Evolutionary conservation across 2,113 vertebrate genomes (phyloP).

Genomic region (Nesoenas mayeri): DNA sequence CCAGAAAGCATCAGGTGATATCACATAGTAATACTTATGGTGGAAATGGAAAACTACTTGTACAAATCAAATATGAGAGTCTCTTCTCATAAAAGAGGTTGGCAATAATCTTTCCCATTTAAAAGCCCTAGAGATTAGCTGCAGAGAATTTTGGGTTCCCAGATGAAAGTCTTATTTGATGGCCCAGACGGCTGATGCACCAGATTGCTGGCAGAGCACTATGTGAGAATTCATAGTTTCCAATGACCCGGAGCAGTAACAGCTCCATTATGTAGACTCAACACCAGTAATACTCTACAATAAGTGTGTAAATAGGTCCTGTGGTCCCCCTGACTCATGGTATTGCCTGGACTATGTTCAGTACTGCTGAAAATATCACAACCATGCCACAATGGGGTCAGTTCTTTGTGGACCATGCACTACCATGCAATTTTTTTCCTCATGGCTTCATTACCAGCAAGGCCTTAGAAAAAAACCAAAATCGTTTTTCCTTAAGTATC

Average conservation of each 20-base stretch:
- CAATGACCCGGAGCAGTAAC: neutral
- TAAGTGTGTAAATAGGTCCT: neutral
- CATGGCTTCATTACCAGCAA: neutral
- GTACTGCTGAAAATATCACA: neutral
- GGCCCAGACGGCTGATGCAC: neutral
- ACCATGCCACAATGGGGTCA: neutral
- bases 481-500: neutral
- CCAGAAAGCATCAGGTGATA: neutral
- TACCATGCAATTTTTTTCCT: neutral
- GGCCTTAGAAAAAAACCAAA: neutral
- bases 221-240: neutral
- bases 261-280: neutral
- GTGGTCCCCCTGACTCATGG: neutral
- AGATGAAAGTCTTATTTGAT: neutral
- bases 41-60: neutral
- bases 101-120: neutral
- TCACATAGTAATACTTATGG: neutral
- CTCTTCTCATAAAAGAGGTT: neutral
- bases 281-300: neutral
- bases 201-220: neutral
- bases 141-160: neutral
- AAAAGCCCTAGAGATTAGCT: neutral
- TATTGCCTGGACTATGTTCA: neutral
- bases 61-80: neutral
- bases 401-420: neutral